Conservation (phyloP, 2,797 vertebrate species). For the Parotocinclus haroldoi region DNA sequence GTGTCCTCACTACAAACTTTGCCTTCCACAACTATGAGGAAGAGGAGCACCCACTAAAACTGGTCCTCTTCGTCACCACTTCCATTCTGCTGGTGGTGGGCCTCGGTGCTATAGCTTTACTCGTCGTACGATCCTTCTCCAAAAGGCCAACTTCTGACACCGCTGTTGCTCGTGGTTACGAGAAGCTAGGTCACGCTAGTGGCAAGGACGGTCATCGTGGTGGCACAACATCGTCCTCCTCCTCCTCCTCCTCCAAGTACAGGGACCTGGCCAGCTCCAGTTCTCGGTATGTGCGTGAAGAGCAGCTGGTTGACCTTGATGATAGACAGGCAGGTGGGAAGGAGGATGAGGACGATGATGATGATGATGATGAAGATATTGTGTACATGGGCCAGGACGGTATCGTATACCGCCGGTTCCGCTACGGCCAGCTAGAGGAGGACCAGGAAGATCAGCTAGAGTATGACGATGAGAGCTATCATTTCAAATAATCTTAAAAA, state of each 20-base stretch:
- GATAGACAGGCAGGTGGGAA: slow-evolving; percentile 52
- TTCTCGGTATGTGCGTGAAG: slow-evolving; percentile 63
- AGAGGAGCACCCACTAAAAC: slow-evolving; percentile 57
- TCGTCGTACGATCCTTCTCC: slow-evolving; percentile 72
- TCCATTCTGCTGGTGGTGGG: slow-evolving; percentile 75
- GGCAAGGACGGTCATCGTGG: slow-evolving; percentile 53
- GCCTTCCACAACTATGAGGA: slow-evolving; percentile 56
- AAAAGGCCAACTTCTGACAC: slow-evolving; percentile 62
- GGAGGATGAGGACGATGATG: slow-evolving; percentile 66
- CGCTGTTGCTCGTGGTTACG: slow-evolving; percentile 68
- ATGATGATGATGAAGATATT: slow-evolving; percentile 87
- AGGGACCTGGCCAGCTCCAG: slow-evolving; percentile 58
- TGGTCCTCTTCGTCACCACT: slow-evolving; percentile 73
- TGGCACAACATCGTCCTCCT: slow-evolving; percentile 55
- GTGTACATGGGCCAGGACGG: slow-evolving; percentile 96
- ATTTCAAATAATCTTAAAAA: slow-evolving; percentile 69
- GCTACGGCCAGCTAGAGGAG: slow-evolving; percentile 83
- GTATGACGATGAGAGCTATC: slow-evolving; percentile 92
- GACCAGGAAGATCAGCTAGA: slow-evolving; percentile 87
- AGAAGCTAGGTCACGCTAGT: slow-evolving; percentile 72
- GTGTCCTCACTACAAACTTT: slow-evolving; percentile 72
- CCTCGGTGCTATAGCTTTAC: slow-evolving; percentile 63
- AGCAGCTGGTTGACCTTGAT: slow-evolving; percentile 80
- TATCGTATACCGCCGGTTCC: slow-evolving; percentile 90
- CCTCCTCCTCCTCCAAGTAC: slow-evolving; percentile 29